phyloP scores from a whole-genome alignment of 2,113 vertebrate species.

The Chamaetylas fuelleborni region DNA sequence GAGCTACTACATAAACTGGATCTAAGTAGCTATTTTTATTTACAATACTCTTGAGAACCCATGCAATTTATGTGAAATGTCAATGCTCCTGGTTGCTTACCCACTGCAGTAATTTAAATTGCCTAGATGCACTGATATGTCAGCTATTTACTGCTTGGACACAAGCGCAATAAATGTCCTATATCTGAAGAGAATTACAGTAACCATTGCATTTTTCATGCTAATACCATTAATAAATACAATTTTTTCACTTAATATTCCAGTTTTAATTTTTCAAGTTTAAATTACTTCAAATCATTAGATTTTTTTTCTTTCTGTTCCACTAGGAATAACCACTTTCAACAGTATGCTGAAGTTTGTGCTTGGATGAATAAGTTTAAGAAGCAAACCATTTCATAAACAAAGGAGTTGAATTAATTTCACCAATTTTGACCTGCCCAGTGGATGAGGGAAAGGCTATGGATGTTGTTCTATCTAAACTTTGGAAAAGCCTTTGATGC shows the following conservation, averaged over 20 bases:
- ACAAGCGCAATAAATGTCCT: neutral
- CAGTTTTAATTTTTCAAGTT: neutral
- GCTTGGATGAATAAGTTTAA: neutral
- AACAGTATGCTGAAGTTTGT: neutral
- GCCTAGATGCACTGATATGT: constrained; percentile 4
- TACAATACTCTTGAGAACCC: constrained; percentile 41
- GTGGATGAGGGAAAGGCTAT: neutral
- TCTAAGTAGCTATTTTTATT: constrained; percentile 43
- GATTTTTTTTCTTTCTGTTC: neutral
- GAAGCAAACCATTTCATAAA: neutral
- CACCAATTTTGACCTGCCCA: neutral
- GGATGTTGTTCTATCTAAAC: neutral
- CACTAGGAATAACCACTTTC: neutral
- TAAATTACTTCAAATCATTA: neutral
- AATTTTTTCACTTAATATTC: neutral
- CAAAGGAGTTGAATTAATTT: neutral
- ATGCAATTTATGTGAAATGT: constrained; percentile 60
- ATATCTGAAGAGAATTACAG: constrained; percentile 5
- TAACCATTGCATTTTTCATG: neutral
- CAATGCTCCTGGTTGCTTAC: constrained; percentile 11
- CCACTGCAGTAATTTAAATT: constrained; percentile 41
- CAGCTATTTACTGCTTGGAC: constrained; percentile 24
- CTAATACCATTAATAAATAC: neutral
- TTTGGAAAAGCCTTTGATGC: neutral
- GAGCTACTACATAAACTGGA: constrained; percentile 15